phyloP scores from a whole-genome alignment of 2,113 vertebrate species.

The Cottus gobio region DNA sequence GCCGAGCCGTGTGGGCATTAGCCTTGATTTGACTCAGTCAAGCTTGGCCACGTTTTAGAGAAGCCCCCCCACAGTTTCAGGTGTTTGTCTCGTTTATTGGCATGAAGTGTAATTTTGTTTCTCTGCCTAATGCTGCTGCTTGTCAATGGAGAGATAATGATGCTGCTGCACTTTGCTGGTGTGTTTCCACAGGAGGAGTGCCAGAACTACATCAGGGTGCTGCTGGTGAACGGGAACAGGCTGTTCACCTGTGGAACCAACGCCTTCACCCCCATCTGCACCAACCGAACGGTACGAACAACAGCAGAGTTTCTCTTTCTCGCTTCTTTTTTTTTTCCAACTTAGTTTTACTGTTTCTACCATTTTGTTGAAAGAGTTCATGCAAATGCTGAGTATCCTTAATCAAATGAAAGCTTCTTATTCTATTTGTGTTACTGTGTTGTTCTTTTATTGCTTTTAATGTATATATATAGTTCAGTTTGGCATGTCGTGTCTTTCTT shows the following conservation, averaged over 20 bases:
- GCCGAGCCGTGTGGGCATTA: constrained; percentile 58
- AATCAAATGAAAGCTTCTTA: neutral
- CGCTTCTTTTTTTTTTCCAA: neutral
- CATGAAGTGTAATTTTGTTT: constrained; percentile 57
- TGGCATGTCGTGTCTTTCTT: neutral
- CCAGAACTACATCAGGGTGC: constrained; percentile 98
- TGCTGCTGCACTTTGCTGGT: constrained; percentile 38
- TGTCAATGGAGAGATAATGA: constrained; percentile 52
- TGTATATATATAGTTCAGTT: neutral
- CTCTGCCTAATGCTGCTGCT: constrained; percentile 48
- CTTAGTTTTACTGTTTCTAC: neutral
- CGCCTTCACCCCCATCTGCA: constrained; percentile 96
- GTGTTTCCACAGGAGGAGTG: constrained; percentile 91
- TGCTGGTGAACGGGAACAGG: constrained; percentile 92
- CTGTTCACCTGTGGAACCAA: constrained; percentile 97
- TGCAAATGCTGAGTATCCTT: neutral
- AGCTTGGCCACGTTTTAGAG: constrained; percentile 64
- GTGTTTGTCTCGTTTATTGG: constrained; percentile 69
- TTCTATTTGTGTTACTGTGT: neutral
- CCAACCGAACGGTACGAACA: constrained; percentile 91
- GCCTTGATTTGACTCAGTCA: constrained; percentile 69
- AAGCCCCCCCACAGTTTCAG: constrained; percentile 40
- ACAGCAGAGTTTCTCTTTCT: neutral
- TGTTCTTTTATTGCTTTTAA: neutral
- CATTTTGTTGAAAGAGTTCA: neutral